Base-by-base conservation (phyloP, 1,140 invertebrate species). In the Pogonus chalceus region DNA sequence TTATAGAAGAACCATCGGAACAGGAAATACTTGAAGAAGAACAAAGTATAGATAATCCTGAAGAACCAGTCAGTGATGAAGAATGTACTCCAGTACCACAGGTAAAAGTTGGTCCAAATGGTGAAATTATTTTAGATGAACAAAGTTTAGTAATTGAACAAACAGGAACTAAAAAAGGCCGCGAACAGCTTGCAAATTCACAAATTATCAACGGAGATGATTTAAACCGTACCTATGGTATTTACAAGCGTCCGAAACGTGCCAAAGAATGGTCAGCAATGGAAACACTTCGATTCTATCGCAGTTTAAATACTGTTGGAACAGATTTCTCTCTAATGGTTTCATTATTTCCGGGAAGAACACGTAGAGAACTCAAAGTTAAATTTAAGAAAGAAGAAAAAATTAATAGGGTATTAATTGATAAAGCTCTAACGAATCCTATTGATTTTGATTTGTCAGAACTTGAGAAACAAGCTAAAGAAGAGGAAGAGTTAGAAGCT, bases 301-400 rank as follows among this genome's bases (percentile, higher is more conserved):
- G 82, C 63, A 90, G 89, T n/a, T 72, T 96, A 12, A 89, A 86
- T 60, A 84, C 80, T 10, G 77, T 93, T 51, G 92, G 92, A 0
- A 92, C 91, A 0, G 91, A 95, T 73, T 95, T 96, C 69, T 82
- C 87, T 0, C 65, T 94, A 14, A 94, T 96, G 89, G 74, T 81
- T 51, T 78, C 79, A 49, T 71, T 92, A n/a, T 92, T 94, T 69
- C 84, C 85, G 0, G 79, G 81, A 47, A 76, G 91, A 52, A 82
- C 79, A 1, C 72, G 92, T 2, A 70, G 80, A 37, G 90, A 94
- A 64, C 70, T 96, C 0, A 94, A 95, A 68, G 70, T 86, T 10
- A 93, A 80, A 58, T 77, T 75, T 55, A 77, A 76, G 49, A 74
- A 74, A 39, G 75, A 77, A 57, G 75, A 77, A 57, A 66, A 65